Evolutionary conservation across 2,113 vertebrate genomes (phyloP).

Genomic region (Corythoichthys intestinalis): DNA sequence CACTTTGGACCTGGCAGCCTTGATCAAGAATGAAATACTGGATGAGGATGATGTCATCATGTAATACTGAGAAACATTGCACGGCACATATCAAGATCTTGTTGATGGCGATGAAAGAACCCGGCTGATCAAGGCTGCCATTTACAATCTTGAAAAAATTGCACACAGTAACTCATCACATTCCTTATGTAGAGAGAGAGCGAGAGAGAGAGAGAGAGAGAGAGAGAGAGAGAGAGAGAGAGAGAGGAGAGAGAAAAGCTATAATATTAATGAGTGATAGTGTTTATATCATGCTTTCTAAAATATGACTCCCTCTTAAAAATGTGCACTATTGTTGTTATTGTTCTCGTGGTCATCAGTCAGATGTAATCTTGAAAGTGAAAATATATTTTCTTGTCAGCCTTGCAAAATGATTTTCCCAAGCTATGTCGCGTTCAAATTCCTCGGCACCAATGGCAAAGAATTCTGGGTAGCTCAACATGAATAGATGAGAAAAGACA

Average conservation of each 20-base stretch:
- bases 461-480: slow-evolving; percentile 89
- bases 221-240: too few species aligned
- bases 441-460: slow-evolving; percentile 99
- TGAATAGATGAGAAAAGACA: slow-evolving; percentile 52
- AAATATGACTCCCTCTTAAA: slow-evolving; percentile 48
- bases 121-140: slow-evolving; percentile 54
- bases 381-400: slow-evolving; percentile 81
- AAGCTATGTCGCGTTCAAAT: slow-evolving; percentile 97
- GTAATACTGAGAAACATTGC: slow-evolving; percentile 1
- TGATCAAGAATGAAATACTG: slow-evolving; percentile 25
- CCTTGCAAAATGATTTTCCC: slow-evolving; percentile 86
- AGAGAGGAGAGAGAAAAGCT: background rate
- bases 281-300: slow-evolving; percentile 45
- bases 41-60: slow-evolving; percentile 3
- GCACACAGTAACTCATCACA: slow-evolving; percentile 41
- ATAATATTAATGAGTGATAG: slow-evolving; percentile 22
- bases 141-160: slow-evolving; percentile 56
- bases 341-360: slow-evolving; percentile 61
- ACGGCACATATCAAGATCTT: slow-evolving; percentile 19
- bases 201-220: too few species aligned
- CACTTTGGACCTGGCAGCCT: slow-evolving; percentile 47
- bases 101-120: slow-evolving; percentile 27
- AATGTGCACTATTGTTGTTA: slow-evolving; percentile 42
- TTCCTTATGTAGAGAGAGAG: slow-evolving; percentile 47
- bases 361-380: slow-evolving; percentile 82